These are phyloP conservation scores for Platysternon megacephalum DNA, from an alignment of 2,113 vertebrate species.

Conservation along the genomic window DNA sequence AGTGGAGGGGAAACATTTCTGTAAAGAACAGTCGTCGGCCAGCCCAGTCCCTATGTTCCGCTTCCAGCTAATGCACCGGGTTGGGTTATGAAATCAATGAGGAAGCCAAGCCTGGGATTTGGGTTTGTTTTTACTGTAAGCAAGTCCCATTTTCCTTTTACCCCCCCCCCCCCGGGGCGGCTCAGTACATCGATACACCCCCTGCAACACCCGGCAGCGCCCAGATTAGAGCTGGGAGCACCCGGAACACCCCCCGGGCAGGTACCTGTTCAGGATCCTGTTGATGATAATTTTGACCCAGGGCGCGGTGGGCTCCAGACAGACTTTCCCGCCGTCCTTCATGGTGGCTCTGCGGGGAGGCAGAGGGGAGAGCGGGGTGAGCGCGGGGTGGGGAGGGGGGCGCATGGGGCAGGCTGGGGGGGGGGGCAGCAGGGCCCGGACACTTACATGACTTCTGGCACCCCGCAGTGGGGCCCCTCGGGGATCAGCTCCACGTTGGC, in stretches of 20 bases:
- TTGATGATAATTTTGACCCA: constrained; percentile 82
- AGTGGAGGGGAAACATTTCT: too few relatives aligned
- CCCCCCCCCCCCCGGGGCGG: too few relatives aligned
- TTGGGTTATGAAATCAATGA: too few relatives aligned
- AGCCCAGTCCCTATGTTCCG: too few relatives aligned
- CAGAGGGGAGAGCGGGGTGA: neutral
- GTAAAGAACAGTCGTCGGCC: too few relatives aligned
- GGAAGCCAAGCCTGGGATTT: too few relatives aligned
- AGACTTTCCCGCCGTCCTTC: constrained; percentile 74
- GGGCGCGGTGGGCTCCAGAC: constrained; percentile 76
- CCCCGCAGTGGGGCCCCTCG: constrained; percentile 46
- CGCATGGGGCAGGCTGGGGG: neutral
- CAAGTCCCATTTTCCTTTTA: too few relatives aligned
- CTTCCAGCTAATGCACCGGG: too few relatives aligned
- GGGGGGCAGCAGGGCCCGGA: too few relatives aligned
- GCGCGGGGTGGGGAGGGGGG: neutral
- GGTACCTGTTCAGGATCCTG: constrained; percentile 74
- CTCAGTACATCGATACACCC: too few relatives aligned
- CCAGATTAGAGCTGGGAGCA: neutral
- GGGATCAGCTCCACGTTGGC: constrained; percentile 30
- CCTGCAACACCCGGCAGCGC: neutral
- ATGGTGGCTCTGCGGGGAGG: constrained; percentile 77
- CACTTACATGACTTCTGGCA: constrained; percentile 63
- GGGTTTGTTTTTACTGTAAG: too few relatives aligned
- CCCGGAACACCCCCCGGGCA: neutral